A percentile compares a stretch with the other conserved stretches of the same genome.
phyloP scores from a whole-genome alignment of 2,113 vertebrate species.

The Pomatorhinus ruficollis region DNA sequence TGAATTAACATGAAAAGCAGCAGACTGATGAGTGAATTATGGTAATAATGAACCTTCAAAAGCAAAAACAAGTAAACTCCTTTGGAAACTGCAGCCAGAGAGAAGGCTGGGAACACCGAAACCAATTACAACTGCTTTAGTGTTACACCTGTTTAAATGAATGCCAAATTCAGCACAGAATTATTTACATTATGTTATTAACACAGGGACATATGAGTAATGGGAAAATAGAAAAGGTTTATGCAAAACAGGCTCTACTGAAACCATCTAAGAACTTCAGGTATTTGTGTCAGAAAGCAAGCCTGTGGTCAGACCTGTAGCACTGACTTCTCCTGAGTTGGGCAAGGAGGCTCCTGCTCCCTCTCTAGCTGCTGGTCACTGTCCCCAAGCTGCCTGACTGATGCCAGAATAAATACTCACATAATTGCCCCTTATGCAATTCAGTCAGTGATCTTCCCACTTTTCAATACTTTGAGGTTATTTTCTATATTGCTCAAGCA shows the following conservation, averaged over 20 bases:
- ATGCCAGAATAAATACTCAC: not conserved
- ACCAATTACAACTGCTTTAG: conserved; percentile 23
- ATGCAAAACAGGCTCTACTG: conserved; percentile 34
- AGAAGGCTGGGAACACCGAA: conserved; percentile 36
- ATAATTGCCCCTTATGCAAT: not conserved
- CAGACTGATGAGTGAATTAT: conserved; percentile 13
- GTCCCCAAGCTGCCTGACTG: not conserved
- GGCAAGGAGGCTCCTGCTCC: not conserved
- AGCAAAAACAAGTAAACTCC: conserved; percentile 2
- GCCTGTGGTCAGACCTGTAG: not conserved
- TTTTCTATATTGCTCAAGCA: not conserved
- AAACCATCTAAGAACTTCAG: not conserved
- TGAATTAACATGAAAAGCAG: conserved; percentile 7
- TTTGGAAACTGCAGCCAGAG: conserved; percentile 11
- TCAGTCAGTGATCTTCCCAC: not conserved
- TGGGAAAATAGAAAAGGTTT: conserved; percentile 43
- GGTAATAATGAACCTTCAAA: conserved; percentile 15
- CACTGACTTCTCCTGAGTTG: accelerated
- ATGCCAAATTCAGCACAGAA: conserved; percentile 41
- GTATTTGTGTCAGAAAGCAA: not conserved
- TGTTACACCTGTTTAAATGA: conserved; percentile 49
- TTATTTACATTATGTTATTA: conserved; percentile 51
- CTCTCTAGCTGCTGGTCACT: not conserved
- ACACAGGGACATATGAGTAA: conserved; percentile 53
- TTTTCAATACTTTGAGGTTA: not conserved